Conservation (phyloP, 1,140 invertebrate genomes). For the Rhynchophorus ferrugineus region DNA sequence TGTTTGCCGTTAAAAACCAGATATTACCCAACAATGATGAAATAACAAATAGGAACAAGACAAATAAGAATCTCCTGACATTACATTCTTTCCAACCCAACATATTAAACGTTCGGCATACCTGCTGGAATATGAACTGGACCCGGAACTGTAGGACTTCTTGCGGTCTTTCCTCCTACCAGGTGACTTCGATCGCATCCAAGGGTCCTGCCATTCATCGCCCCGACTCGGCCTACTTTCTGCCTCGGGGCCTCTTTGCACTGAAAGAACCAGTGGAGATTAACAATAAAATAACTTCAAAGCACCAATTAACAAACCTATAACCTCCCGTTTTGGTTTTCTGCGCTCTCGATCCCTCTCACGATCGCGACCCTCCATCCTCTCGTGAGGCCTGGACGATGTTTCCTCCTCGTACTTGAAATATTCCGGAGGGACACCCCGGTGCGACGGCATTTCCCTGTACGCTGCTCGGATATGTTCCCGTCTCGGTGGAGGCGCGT, state of each 20-base stretch:
- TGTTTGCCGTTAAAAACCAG: not conserved
- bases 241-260: constrained; percentile 46
- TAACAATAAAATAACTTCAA: not conserved
- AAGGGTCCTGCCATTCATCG: constrained; percentile 89
- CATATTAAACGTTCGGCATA: too few species aligned
- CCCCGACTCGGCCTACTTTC: constrained; percentile 49
- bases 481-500: constrained; percentile 34
- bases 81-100: too few species aligned
- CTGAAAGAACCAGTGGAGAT: constrained; percentile 24
- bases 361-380: constrained; percentile 31
- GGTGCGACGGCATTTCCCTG: constrained; percentile 33
- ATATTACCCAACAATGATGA: not conserved
- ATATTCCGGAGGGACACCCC: constrained; percentile 32
- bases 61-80: not conserved
- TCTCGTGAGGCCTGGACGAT: constrained; percentile 2
- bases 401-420: constrained; percentile 39
- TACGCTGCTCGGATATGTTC: constrained; percentile 39
- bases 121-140: constrained; percentile 67
- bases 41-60: not conserved
- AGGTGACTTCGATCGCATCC: constrained; percentile 74
- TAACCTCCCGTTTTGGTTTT: constrained; percentile 66
- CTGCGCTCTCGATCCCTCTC: constrained; percentile 41
- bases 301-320: too few species aligned
- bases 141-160: constrained; percentile 66
- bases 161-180: constrained; percentile 44